Evolutionary conservation across 1,140 invertebrate species (phyloP).

Genomic region (Drosophila subobscura): DNA sequence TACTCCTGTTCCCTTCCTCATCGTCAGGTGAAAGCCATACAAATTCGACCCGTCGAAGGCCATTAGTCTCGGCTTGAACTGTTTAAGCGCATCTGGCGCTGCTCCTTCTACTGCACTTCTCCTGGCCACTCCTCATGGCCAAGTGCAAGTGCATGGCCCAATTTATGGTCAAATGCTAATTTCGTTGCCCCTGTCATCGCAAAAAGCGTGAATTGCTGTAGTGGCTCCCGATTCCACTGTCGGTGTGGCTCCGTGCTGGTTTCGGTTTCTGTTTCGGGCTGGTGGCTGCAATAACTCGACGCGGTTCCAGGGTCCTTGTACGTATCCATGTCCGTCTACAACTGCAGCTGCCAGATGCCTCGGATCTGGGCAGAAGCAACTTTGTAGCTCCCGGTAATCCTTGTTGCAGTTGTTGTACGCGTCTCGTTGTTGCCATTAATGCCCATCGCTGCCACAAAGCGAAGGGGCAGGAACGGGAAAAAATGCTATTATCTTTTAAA

Average conservation of each 20-base stretch:
- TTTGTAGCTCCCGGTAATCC: conserved; percentile 64
- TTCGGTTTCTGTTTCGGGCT: conserved; percentile 29
- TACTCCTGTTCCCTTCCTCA: neutral
- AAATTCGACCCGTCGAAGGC: conserved; percentile 12
- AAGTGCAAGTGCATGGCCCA: conserved; percentile 58
- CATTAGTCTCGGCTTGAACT: conserved; percentile 13
- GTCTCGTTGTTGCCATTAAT: conserved; percentile 57
- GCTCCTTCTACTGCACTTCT: neutral
- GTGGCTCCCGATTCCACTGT: conserved; percentile 28
- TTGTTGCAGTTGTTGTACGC: conserved; percentile 66
- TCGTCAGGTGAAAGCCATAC: neutral
- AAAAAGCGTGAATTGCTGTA: conserved; percentile 63
- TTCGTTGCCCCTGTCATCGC: conserved; percentile 61
- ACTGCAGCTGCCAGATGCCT: conserved; percentile 52
- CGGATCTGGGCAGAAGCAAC: conserved; percentile 22
- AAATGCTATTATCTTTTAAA: conserved; percentile 77
- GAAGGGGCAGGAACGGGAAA: conserved; percentile 24
- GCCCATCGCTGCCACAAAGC: conserved; percentile 22
- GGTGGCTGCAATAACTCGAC: conserved; percentile 66
- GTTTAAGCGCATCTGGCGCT: conserved; percentile 41
- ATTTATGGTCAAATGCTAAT: conserved; percentile 75
- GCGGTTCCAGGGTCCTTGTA: conserved; percentile 4
- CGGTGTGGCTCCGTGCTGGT: conserved; percentile 18
- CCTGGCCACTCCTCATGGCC: conserved; percentile 17
- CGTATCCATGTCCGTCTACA: conserved; percentile 19